Conservation (phyloP, 2,797 vertebrate species). For the Sebastes iracundus region DNA sequence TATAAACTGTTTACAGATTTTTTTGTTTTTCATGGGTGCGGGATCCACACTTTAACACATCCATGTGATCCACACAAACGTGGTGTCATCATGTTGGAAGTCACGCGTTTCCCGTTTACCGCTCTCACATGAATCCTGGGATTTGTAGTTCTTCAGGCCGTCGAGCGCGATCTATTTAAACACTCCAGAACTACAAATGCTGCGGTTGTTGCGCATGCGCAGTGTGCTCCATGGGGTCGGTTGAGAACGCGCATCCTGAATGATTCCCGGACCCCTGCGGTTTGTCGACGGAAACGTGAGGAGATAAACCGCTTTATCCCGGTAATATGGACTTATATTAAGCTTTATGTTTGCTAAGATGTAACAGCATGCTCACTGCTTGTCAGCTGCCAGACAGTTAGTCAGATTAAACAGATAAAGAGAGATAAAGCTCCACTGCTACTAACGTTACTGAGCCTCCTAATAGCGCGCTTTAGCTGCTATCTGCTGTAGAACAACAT, state of each 20-base stretch:
- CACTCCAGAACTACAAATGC: conserved; percentile 67
- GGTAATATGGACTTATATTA: conserved; percentile 17
- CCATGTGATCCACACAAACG: background rate
- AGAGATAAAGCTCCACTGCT: background rate
- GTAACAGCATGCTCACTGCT: accelerated
- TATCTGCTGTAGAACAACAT: background rate
- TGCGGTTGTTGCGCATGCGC: conserved; percentile 33
- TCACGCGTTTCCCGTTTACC: conserved; percentile 63
- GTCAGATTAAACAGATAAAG: background rate
- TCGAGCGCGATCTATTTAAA: accelerated
- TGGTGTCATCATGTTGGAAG: conserved; percentile 18
- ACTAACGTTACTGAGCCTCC: background rate
- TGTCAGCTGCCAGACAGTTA: background rate
- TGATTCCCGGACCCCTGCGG: conserved; percentile 13
- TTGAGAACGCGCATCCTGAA: conserved; percentile 41
- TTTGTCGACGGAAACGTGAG: conserved; percentile 54
- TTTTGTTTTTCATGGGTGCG: background rate
- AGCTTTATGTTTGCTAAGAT: background rate
- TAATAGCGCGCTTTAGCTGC: conserved; percentile 19
- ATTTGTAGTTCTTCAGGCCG: conserved; percentile 62
- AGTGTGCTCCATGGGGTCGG: background rate
- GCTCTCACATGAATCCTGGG: conserved; percentile 27
- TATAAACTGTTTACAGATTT: background rate
- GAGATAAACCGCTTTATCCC: background rate
- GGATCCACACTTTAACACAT: background rate